phyloP scores from a whole-genome alignment of 2,797 vertebrate species.

The Myripristis murdjan region DNA sequence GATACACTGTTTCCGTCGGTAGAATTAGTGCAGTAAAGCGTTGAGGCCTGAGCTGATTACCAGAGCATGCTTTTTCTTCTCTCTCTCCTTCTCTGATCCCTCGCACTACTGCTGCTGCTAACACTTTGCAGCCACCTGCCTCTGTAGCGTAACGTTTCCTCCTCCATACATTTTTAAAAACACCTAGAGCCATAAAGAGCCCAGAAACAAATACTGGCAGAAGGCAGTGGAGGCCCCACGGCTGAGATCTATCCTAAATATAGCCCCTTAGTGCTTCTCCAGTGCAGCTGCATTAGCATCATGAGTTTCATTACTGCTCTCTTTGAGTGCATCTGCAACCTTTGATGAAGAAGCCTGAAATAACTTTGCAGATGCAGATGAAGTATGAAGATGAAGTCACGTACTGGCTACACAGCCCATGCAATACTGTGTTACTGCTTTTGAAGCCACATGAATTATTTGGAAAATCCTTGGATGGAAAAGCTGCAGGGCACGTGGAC shows the following conservation, averaged over 20 bases:
- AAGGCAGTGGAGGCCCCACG: slow-evolving; percentile 55
- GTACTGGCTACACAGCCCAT: slow-evolving; percentile 1
- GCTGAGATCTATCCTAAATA: slow-evolving; percentile 73
- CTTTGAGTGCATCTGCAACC: slow-evolving; percentile 48
- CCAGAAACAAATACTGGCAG: slow-evolving; percentile 65
- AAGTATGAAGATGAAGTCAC: too few species aligned
- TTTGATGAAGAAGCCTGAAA: slow-evolving; percentile 4
- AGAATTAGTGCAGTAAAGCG: slow-evolving; percentile 76
- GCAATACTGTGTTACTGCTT: slow-evolving; percentile 8
- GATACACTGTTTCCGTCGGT: slow-evolving; percentile 71
- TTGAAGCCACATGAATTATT: slow-evolving; percentile 23
- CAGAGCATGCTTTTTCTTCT: slow-evolving; percentile 41
- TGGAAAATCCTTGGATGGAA: not conserved
- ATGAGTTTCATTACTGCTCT: slow-evolving; percentile 65
- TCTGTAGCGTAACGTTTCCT: slow-evolving; percentile 63
- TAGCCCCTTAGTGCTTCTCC: slow-evolving; percentile 55
- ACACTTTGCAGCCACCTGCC: slow-evolving; percentile 59
- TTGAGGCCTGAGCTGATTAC: slow-evolving; percentile 71
- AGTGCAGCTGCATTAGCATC: slow-evolving; percentile 74
- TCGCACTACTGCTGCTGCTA: slow-evolving; percentile 52
- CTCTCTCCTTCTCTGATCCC: slow-evolving; percentile 50
- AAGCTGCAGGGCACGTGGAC: slow-evolving; percentile 1
- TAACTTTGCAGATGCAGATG: slow-evolving; percentile 17
- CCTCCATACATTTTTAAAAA: slow-evolving; percentile 71
- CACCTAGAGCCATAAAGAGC: slow-evolving; percentile 50